Evolutionary conservation across 1,140 invertebrate genomes (phyloP).

Genomic region (Olivierus martensii): DNA sequence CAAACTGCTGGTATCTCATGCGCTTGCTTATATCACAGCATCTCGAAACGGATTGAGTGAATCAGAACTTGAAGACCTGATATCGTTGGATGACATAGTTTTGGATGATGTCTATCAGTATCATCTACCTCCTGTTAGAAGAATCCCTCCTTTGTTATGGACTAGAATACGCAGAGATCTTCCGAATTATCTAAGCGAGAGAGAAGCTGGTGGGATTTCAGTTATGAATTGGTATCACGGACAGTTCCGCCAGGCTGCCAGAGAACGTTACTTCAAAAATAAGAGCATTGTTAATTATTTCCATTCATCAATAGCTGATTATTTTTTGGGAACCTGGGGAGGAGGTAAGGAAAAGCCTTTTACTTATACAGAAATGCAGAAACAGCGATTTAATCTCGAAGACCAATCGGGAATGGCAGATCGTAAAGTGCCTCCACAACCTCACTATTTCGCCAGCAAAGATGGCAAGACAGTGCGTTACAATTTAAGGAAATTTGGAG

Average conservation of each 20-base stretch:
- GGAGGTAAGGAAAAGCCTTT: constrained; percentile 88
- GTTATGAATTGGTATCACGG: constrained; percentile 97
- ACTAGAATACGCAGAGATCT: constrained; percentile 88
- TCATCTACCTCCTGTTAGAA: constrained; percentile 83
- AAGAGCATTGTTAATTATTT: constrained; percentile 92
- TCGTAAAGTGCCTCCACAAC: constrained; percentile 88
- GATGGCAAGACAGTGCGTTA: constrained; percentile 71
- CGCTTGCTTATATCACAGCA: constrained; percentile 85
- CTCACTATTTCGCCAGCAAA: constrained; percentile 78
- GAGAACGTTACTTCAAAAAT: constrained; percentile 92
- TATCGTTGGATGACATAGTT: constrained; percentile 80
- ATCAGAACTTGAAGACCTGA: constrained; percentile 85
- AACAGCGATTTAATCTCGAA: constrained; percentile 50
- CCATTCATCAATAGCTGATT: constrained; percentile 94
- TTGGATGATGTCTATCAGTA: constrained; percentile 98
- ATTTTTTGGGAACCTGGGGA: constrained; percentile 92
- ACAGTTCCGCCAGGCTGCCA: constrained; percentile 85
- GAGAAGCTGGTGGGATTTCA: constrained; percentile 91
- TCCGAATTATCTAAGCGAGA: constrained; percentile 86
- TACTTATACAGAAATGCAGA: constrained; percentile 91
- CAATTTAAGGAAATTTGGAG: constrained; percentile 82
- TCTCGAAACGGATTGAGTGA: constrained; percentile 76
- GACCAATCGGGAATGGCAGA: constrained; percentile 88
- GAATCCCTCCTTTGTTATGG: constrained; percentile 91
- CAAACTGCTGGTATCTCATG: constrained; percentile 80